Evolutionary conservation across 2,113 vertebrate species (phyloP), one percentile per base, ranked within the genome.

Genomic region (Microtus ochrogaster): DNA sequence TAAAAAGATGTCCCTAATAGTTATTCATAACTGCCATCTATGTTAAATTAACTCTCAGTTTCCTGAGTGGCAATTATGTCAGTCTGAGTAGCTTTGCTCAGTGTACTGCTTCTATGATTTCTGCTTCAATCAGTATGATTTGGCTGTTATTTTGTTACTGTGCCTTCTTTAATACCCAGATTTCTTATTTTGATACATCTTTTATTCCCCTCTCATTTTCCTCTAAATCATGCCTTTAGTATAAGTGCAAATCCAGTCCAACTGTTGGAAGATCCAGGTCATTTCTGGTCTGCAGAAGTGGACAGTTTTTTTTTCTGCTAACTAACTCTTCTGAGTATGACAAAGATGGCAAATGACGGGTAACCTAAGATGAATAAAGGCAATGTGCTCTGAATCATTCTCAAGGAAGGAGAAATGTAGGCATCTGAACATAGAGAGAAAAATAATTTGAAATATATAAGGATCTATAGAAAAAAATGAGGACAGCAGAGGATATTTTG

Each of bases 381-480:
- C 82, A 94, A 74, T 14, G 39, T 72, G 2, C 49, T 74, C 93
- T 55, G 2, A 74, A 13, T 49, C 13, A 83, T 83, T 68, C 17
- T 39, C 86, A 7, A 13, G 21, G 49, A 66, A 89, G 26, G 47
- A 76, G 70, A 94, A 78, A 39, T 22, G 3, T 61, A 26, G 7
- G 9, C 19, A 72, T 84, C 61, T 72, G 33, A 39, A 84, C 76
- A 93, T 5, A 90, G 86, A 89, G 47, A 82, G 78, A 89, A 82
- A 19, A 89, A 3, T 36, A 70, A 83, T 89, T 95, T 91, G 81
- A 30, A 19, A 68, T 61, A 66, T 93, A 74, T 88, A 68, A 89
- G 49, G 9, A 3, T 72, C 28, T 94, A 11, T 2, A 63, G 28
- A 21, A 52, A 72, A 14, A 24, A 88, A 28, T 44, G 3, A 44